Evolutionary conservation across 1,140 invertebrate genomes (phyloP).

Genomic region (Campoletis sonorensis): DNA sequence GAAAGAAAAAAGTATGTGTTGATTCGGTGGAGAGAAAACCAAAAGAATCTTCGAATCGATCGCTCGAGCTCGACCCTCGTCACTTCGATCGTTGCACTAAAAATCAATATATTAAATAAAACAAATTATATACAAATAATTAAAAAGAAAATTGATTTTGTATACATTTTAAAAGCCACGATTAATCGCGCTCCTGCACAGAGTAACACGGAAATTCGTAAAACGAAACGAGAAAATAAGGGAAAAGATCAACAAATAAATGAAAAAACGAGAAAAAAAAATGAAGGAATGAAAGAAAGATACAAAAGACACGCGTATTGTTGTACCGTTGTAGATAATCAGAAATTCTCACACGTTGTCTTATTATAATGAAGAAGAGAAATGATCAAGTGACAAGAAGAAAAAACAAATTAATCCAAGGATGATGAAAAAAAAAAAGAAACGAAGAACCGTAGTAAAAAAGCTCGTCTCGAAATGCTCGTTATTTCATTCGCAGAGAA

Average conservation of each 20-base stretch:
- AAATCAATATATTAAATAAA: neutral
- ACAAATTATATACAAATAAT: neutral
- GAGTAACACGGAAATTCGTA: conserved; percentile 12
- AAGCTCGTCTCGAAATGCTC: conserved; percentile 49
- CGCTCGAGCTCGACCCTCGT: neutral
- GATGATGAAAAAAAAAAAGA: too few relatives aligned
- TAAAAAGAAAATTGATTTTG: neutral
- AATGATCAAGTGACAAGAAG: conserved; percentile 9
- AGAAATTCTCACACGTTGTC: conserved; percentile 51
- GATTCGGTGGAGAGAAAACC: too few relatives aligned
- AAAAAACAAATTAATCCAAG: conserved; percentile 2
- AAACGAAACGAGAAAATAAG: conserved; percentile 26
- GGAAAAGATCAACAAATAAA: neutral
- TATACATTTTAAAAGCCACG: neutral
- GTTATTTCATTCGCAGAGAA: conserved; percentile 21
- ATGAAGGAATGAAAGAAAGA: too few relatives aligned
- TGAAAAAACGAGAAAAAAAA: conserved; percentile 37
- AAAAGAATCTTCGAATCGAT: too few relatives aligned
- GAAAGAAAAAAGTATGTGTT: too few relatives aligned
- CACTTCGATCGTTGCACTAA: neutral
- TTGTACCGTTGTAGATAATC: conserved; percentile 45
- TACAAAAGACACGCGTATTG: conserved; percentile 30
- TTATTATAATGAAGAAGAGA: conserved; percentile 41
- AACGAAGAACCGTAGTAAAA: conserved; percentile 15
- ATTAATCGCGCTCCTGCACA: conserved; percentile 30